Percentiles rank a stretch among this genome's conserved stretches.
Conservation (phyloP, 2,797 vertebrate species). For the Vireo griseus region DNA sequence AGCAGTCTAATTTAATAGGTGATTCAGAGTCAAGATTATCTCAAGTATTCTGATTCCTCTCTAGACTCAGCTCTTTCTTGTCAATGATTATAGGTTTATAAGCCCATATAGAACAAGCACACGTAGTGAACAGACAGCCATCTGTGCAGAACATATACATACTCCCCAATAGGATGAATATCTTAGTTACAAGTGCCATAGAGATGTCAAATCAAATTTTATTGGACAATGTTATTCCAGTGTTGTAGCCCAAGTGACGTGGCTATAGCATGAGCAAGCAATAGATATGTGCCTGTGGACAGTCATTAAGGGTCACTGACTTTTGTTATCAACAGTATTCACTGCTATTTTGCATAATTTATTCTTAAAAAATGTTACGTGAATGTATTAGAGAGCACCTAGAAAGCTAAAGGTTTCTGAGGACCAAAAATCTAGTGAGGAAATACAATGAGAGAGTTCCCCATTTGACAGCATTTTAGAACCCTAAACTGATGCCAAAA, state of each 20-base stretch:
- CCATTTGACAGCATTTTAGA: neutral
- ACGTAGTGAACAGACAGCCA: neutral
- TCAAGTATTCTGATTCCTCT: neutral
- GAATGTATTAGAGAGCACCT: neutral
- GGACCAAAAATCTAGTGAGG: neutral
- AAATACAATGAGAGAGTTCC: neutral
- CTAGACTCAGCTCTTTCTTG: neutral
- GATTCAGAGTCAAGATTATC: neutral
- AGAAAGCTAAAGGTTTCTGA: neutral
- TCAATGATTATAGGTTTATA: neutral
- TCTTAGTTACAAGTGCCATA: neutral
- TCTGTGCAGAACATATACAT: neutral
- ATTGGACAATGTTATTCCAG: neutral
- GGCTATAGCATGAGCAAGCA: neutral
- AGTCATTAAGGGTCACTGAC: neutral
- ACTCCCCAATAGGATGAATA: neutral
- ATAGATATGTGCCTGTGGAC: neutral
- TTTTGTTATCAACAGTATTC: neutral
- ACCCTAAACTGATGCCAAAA: neutral
- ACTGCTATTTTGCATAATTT: neutral
- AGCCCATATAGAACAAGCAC: neutral
- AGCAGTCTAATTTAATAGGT: neutral
- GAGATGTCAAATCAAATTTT: neutral
- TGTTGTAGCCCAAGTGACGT: fast-evolving
- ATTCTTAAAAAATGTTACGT: neutral